Evolutionary conservation across 2,888 invertebrate genomes (phyloP).

Genomic region (Pseudoips prasinana): DNA sequence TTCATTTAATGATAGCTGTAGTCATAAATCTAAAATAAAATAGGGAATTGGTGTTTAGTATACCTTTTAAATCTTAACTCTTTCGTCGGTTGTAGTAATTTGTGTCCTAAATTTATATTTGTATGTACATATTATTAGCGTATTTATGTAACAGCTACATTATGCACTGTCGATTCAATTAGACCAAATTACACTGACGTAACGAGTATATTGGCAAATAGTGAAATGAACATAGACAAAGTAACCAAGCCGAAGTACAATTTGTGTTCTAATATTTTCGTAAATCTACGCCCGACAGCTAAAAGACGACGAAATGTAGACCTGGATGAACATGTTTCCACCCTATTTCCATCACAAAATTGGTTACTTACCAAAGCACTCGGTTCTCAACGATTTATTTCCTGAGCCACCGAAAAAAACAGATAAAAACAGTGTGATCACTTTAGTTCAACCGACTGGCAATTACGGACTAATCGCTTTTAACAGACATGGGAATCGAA

Average conservation of each 20-base stretch:
- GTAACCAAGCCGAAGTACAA: constrained; percentile 6
- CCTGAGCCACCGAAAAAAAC: constrained; percentile 19
- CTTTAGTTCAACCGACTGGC: constrained; percentile 22
- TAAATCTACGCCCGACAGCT: constrained; percentile 6
- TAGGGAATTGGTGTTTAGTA: too few species aligned
- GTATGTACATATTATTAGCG: too few species aligned
- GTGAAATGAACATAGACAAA: constrained; percentile 11
- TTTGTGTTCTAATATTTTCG: constrained; percentile 9
- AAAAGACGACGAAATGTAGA: constrained; percentile 8
- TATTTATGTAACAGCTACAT: not conserved
- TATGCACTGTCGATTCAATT: constrained; percentile 12
- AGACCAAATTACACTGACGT: constrained; percentile 11
- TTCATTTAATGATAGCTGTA: constrained; percentile 9
- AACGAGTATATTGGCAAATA: constrained; percentile 15
- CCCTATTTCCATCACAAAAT: constrained; percentile 15
- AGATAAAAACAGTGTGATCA: constrained; percentile 25
- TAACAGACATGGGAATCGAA: constrained; percentile 56
- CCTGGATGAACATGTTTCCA: constrained; percentile 10
- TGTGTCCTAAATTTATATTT: too few species aligned
- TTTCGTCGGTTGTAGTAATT: too few species aligned
- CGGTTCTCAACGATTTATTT: constrained; percentile 28
- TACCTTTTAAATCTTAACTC: too few species aligned
- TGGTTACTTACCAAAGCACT: constrained; percentile 19
- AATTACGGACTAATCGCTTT: constrained; percentile 44
- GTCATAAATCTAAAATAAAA: too few species aligned